Percentiles rank a stretch among this genome's conserved stretches.
phyloP scores from a whole-genome alignment of 2,797 vertebrate species.

The Lagothrix lagotricha region DNA sequence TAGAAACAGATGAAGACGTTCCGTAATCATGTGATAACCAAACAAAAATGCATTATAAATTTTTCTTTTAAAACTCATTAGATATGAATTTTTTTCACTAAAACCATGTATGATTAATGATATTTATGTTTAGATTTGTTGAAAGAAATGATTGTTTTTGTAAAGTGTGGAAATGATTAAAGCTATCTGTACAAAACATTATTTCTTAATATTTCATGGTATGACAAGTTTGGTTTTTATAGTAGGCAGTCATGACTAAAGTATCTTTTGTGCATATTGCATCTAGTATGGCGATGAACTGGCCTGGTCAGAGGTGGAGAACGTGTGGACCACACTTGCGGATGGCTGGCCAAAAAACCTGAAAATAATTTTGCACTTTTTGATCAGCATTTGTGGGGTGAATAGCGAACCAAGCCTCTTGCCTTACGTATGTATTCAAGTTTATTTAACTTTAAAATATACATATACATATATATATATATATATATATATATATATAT shows the following conservation, averaged over 20 bases:
- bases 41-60: background rate
- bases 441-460: background rate
- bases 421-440: conserved; percentile 93
- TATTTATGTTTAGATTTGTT: background rate
- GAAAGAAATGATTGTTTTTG: background rate
- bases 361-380: conserved; percentile 98
- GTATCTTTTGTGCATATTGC: background rate
- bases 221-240: background rate
- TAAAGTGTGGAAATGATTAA: background rate
- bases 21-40: background rate
- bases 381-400: conserved; percentile 98
- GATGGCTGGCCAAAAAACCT: conserved; percentile 99
- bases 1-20: background rate
- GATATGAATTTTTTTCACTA: background rate
- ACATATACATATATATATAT: background rate
- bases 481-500: background rate
- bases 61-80: background rate
- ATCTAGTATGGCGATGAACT: conserved; percentile 97
- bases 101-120: background rate
- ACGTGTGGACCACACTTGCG: conserved; percentile 98
- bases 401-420: conserved; percentile 98
- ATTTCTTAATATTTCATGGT: background rate
- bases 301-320: conserved; percentile 99
- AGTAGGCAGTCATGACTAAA: background rate
- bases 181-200: background rate